Percentiles rank a stretch among this genome's conserved stretches.
Conservation (phyloP, 1,140 invertebrate genomes). For the Micrasema minimum region DNA sequence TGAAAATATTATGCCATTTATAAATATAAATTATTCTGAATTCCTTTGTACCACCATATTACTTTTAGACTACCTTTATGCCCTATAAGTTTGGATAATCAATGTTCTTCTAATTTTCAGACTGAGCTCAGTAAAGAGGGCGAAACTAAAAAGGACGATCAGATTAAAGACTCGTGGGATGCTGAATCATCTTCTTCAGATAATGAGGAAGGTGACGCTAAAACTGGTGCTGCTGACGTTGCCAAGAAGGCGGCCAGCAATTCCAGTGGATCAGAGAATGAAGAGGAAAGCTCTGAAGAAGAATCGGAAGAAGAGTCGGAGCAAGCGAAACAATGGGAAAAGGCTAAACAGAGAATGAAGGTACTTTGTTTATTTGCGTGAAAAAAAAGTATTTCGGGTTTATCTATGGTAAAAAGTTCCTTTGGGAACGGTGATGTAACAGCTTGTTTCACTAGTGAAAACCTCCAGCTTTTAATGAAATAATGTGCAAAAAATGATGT, state of each 20-base stretch:
- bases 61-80: no score
- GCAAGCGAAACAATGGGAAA: constrained; percentile 67
- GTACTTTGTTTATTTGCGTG: constrained; percentile 56
- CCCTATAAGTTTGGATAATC: no score
- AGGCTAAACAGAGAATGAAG: constrained; percentile 73
- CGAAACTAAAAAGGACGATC: constrained; percentile 66
- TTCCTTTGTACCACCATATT: no score
- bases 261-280: constrained; percentile 66
- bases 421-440: no score
- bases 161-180: constrained; percentile 87
- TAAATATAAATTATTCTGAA: no score
- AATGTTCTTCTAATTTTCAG: constrained; percentile 38
- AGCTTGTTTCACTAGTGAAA: no score
- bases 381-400: no score
- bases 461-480: no score
- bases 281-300: constrained; percentile 63
- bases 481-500: no score
- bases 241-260: constrained; percentile 52
- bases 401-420: no score
- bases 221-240: constrained; percentile 35
- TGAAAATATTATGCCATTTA: no score
- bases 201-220: constrained; percentile 65
- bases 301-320: constrained; percentile 65
- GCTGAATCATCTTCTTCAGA: constrained; percentile 76
- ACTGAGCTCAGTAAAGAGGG: constrained; percentile 63